phyloP scores from a whole-genome alignment of 2,113 vertebrate species.

The Otis tarda region DNA sequence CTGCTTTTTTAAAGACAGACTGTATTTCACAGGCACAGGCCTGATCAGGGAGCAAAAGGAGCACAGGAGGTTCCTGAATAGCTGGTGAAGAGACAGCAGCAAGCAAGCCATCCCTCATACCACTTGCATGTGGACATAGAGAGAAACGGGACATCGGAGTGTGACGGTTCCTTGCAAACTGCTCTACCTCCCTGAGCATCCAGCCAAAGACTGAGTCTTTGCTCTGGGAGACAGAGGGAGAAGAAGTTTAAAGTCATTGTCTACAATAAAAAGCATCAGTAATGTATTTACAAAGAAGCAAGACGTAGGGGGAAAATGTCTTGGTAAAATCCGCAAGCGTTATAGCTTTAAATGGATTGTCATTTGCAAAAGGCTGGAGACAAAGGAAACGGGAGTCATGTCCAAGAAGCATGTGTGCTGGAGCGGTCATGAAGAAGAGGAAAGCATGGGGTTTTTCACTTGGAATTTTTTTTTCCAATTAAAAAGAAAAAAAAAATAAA shows the following conservation, averaged over 20 bases:
- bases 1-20: not conserved
- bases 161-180: not conserved
- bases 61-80: fast-evolving
- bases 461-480: no score
- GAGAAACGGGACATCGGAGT: not conserved
- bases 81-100: not conserved
- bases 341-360: not conserved
- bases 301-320: not conserved
- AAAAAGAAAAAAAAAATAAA: fast-evolving
- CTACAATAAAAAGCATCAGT: not conserved
- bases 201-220: not conserved
- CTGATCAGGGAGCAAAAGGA: not conserved
- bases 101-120: not conserved
- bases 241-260: not conserved
- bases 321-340: not conserved
- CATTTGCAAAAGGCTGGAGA: not conserved
- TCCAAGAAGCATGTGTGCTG: not conserved
- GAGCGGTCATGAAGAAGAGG: not conserved
- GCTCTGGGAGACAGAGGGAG: not conserved
- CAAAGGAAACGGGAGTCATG: not conserved
- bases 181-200: not conserved
- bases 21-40: not conserved
- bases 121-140: not conserved
- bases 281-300: not conserved
- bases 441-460: fast-evolving